phyloP scores from a whole-genome alignment of 2,113 vertebrate species.

The Ameiurus melas region DNA sequence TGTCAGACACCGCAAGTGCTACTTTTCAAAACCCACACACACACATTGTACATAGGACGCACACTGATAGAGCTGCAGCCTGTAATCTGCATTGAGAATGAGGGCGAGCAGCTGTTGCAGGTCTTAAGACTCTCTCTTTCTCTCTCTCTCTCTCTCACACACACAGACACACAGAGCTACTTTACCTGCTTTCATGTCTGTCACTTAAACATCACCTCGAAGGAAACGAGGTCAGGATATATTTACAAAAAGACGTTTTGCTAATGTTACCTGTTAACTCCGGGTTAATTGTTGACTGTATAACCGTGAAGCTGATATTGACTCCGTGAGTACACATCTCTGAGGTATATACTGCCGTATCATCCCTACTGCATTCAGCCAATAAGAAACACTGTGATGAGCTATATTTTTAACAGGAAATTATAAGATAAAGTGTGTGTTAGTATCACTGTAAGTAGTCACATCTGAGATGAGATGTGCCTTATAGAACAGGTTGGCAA shows the following conservation, averaged over 20 bases:
- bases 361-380: neutral
- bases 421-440: neutral
- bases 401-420: neutral
- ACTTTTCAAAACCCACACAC: constrained; percentile 29
- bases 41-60: neutral
- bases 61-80: constrained; percentile 17
- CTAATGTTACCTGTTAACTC: neutral
- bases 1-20: constrained; percentile 42
- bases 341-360: neutral
- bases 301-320: neutral
- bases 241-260: neutral
- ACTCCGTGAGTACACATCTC: neutral
- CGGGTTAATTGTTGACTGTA: neutral
- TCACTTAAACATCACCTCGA: neutral
- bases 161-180: neutral
- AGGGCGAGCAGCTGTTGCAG: constrained; percentile 43
- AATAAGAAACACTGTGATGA: neutral
- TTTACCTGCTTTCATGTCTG: neutral
- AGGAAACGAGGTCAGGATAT: neutral
- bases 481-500: neutral
- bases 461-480: neutral
- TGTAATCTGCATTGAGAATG: constrained; percentile 50
- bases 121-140: constrained; percentile 19
- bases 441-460: neutral
- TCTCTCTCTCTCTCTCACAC: neutral